Conservation (phyloP, 1,140 invertebrate species). For the Galleria mellonella region DNA sequence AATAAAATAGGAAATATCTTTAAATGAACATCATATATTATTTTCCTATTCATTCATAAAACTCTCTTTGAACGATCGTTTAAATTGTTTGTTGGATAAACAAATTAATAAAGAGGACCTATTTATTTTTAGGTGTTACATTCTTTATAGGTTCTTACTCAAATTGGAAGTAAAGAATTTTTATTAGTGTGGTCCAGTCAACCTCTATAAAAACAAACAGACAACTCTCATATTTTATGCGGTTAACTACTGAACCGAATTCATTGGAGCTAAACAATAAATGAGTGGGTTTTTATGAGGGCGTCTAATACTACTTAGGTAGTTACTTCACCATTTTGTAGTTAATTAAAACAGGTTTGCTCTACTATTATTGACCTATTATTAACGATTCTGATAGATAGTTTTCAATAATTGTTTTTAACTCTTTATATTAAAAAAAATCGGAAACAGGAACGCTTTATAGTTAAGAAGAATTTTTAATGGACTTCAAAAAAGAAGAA, state of each 20-base stretch:
- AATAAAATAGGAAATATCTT: no score
- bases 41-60: no score
- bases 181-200: constrained; percentile 20
- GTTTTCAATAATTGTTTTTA: no score
- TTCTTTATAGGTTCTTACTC: neutral
- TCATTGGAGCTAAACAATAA: constrained; percentile 25
- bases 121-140: neutral
- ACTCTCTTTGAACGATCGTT: constrained; percentile 8
- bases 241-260: constrained; percentile 34
- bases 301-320: constrained; percentile 23
- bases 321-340: constrained; percentile 28
- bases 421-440: no score
- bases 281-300: constrained; percentile 49
- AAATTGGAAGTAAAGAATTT: constrained; percentile 30
- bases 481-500: no score
- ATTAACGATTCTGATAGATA: no score
- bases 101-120: constrained; percentile 37
- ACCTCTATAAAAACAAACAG: constrained; percentile 26
- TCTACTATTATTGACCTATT: no score
- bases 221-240: constrained; percentile 44
- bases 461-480: no score
- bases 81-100: no score
- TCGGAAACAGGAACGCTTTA: no score
- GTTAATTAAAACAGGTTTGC: constrained; percentile 32
- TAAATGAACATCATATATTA: no score